Conservation (phyloP, 2,888 invertebrate genomes). For the Unio pictorum region DNA sequence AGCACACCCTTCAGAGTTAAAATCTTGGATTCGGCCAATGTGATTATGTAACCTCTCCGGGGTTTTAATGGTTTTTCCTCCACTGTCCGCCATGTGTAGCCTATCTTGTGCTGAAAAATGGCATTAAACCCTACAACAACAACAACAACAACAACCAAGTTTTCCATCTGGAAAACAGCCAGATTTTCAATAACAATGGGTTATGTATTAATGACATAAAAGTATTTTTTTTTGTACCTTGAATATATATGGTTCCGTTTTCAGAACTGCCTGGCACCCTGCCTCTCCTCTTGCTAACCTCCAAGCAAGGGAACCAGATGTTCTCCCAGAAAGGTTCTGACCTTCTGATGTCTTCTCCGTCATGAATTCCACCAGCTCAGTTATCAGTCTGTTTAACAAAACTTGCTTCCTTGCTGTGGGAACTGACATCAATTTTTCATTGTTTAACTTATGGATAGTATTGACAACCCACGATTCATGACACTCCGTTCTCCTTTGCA, state of each 20-base stretch:
- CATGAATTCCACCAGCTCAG: constrained; percentile 84
- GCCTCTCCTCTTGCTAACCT: constrained; percentile 84
- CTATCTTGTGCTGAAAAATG: no score
- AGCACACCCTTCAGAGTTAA: no score
- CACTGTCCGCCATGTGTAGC: no score
- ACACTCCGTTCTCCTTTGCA: constrained; percentile 58
- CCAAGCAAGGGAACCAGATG: constrained; percentile 89
- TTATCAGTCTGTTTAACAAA: constrained; percentile 65
- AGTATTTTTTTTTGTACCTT: constrained; percentile 13
- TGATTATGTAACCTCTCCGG: no score
- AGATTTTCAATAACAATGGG: no score
- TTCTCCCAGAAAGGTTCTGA: constrained; percentile 78
- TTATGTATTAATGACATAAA: no score
- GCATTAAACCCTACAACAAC: no score
- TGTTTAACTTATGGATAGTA: constrained; percentile 54
- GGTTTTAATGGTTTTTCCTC: no score
- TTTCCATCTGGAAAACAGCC: no score
- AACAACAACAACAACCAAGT: no score
- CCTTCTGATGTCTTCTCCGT: constrained; percentile 71
- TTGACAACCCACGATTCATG: constrained; percentile 69
- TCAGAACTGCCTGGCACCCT: constrained; percentile 49
- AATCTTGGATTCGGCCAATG: no score
- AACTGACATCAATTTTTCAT: constrained; percentile 49
- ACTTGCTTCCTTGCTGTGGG: constrained; percentile 44
- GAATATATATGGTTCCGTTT: constrained; percentile 30